Percentiles rank a stretch among this genome's conserved stretches.
phyloP scores from a whole-genome alignment of 2,888 invertebrate species.

The Zootermopsis nevadensis region DNA sequence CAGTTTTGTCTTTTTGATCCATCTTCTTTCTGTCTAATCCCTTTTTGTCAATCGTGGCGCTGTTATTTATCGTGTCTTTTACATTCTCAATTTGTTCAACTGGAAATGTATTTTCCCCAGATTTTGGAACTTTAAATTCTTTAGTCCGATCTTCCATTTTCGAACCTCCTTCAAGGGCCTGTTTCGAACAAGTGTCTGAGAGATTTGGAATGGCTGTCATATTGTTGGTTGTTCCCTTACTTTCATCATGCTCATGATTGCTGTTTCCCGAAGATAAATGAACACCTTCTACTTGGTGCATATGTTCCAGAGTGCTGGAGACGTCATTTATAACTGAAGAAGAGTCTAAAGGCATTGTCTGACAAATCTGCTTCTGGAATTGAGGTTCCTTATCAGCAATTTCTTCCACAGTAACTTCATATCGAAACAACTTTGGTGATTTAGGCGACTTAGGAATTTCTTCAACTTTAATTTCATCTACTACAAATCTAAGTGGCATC shows the following conservation, averaged over 20 bases:
- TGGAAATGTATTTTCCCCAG: not conserved
- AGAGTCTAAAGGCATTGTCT: too few relatives aligned
- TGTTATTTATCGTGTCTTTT: not conserved
- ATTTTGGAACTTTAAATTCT: not conserved
- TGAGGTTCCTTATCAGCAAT: conserved; percentile 43
- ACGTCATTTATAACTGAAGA: not conserved
- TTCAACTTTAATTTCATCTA: conserved; percentile 48
- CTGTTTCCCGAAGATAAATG: not conserved
- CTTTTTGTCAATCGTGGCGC: not conserved
- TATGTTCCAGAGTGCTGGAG: conserved; percentile 2
- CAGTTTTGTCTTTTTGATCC: not conserved
- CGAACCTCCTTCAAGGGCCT: not conserved
- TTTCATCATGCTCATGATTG: not conserved
- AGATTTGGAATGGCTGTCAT: not conserved
- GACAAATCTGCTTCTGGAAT: conserved; percentile 36
- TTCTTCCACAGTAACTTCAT: conserved; percentile 49
- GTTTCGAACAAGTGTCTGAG: not conserved
- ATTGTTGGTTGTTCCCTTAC: not conserved
- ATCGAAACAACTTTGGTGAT: conserved; percentile 44
- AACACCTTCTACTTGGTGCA: conserved; percentile 8
- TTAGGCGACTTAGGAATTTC: conserved; percentile 34
- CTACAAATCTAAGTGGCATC: conserved; percentile 42
- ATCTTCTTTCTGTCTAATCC: not conserved
- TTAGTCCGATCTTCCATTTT: not conserved
- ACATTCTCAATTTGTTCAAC: not conserved